Conservation (phyloP, 92 coral and sea anemone genomes). For the Phenganax subtilis region DNA sequence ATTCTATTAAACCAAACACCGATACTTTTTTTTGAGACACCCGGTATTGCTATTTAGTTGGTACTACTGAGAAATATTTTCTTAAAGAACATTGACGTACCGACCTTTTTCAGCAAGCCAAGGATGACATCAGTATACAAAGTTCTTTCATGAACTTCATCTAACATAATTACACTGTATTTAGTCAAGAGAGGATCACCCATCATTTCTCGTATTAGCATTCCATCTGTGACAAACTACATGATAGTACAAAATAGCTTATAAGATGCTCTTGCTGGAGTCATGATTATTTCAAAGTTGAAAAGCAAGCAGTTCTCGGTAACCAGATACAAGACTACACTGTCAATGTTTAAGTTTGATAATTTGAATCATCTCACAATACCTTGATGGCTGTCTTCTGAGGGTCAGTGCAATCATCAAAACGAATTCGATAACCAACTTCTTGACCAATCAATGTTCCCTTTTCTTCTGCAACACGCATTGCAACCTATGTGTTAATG, state of each 20-base stretch:
- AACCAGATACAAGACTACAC: too few species aligned
- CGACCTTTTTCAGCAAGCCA: constrained; percentile 84
- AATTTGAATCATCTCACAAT: neutral
- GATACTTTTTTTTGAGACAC: too few species aligned
- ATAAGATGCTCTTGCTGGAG: neutral
- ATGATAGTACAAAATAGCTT: neutral
- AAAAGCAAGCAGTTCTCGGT: too few species aligned
- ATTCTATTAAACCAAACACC: too few species aligned
- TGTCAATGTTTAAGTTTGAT: neutral
- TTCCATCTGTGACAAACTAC: constrained; percentile 95
- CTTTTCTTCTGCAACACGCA: constrained; percentile 87
- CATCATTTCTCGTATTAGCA: constrained; percentile 88
- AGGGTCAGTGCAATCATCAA: constrained; percentile 91
- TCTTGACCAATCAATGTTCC: constrained; percentile 85
- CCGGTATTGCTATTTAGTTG: too few species aligned
- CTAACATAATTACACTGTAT: constrained; percentile 92
- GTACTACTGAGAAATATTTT: too few species aligned
- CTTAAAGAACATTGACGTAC: neutral
- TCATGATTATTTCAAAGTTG: too few species aligned
- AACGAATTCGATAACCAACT: constrained; percentile 89
- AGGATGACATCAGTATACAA: constrained; percentile 88
- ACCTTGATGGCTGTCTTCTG: constrained; percentile 71
- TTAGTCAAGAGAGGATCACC: constrained; percentile 80
- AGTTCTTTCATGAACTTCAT: constrained; percentile 96
- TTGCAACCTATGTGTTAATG: constrained; percentile 55